These are phyloP conservation scores for Bubo blakistoni DNA, from an alignment of 2,113 vertebrate species.

Conservation along the genomic window DNA sequence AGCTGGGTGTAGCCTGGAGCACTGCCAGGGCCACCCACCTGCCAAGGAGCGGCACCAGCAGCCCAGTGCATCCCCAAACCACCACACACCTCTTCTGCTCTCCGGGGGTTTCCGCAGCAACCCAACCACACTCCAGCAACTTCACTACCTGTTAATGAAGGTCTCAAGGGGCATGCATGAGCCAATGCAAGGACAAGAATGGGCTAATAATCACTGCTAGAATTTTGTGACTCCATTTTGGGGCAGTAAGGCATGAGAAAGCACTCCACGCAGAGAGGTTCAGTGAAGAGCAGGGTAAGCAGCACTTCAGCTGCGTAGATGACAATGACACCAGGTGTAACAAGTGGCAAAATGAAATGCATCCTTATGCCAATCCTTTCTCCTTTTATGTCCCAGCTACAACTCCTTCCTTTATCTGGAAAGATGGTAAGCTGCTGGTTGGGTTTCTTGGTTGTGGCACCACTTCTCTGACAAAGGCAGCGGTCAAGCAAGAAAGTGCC, in stretches of 20 bases:
- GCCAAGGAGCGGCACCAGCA: fast-evolving
- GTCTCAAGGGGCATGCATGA: neutral
- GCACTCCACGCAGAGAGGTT: neutral
- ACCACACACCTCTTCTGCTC: neutral
- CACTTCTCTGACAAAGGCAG: neutral
- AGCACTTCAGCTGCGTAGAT: neutral
- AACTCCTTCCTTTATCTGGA: neutral
- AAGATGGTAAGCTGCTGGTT: neutral
- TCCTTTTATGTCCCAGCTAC: neutral
- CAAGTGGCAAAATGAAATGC: neutral
- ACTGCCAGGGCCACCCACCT: fast-evolving
- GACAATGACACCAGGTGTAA: neutral
- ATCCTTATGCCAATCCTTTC: neutral
- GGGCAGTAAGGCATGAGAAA: neutral
- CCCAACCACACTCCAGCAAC: neutral
- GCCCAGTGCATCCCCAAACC: neutral
- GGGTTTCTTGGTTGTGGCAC: neutral
- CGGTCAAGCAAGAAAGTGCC: neutral
- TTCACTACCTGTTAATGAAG: neutral
- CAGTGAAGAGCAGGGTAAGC: neutral
- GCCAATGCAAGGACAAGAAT: neutral
- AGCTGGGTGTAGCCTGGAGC: neutral
- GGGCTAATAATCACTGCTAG: fast-evolving
- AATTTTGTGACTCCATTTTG: neutral
- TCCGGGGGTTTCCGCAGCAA: neutral